Evolutionary conservation across 2,888 invertebrate genomes (phyloP).

Genomic region (Lepas anatifera): DNA sequence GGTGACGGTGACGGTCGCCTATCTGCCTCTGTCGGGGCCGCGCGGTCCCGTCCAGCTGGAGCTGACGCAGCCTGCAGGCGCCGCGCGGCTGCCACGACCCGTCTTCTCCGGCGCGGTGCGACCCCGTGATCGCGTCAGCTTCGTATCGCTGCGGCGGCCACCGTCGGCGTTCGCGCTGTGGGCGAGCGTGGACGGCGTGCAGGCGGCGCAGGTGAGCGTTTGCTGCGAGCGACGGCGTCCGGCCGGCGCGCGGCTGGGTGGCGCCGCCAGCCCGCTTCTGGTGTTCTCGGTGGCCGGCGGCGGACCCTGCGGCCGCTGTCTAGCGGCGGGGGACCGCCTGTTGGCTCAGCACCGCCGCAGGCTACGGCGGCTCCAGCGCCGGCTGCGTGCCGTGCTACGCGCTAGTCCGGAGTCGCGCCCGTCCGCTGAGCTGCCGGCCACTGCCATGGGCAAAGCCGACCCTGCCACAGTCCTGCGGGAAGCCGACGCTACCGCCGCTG

Average conservation of each 20-base stretch:
- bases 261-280: neutral
- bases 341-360: neutral
- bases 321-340: neutral
- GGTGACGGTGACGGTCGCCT: conserved; percentile 1
- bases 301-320: neutral
- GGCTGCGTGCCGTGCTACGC: neutral
- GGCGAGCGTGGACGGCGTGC: conserved; percentile 2
- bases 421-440: too few species aligned
- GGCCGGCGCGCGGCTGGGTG: neutral
- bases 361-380: neutral
- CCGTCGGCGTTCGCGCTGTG: neutral
- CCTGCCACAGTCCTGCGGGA: too few species aligned
- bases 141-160: neutral
- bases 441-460: too few species aligned
- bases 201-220: neutral
- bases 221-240: conserved; percentile 1
- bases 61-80: neutral
- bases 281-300: neutral
- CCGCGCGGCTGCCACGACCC: neutral
- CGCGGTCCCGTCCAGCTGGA: neutral
- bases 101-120: neutral
- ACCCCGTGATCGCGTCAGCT: conserved; percentile 2
- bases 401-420: too few species aligned
- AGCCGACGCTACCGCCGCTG: neutral
- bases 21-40: neutral